phyloP scores from a whole-genome alignment of 1,140 invertebrate species.

The Cataglyphis hispanica region DNA sequence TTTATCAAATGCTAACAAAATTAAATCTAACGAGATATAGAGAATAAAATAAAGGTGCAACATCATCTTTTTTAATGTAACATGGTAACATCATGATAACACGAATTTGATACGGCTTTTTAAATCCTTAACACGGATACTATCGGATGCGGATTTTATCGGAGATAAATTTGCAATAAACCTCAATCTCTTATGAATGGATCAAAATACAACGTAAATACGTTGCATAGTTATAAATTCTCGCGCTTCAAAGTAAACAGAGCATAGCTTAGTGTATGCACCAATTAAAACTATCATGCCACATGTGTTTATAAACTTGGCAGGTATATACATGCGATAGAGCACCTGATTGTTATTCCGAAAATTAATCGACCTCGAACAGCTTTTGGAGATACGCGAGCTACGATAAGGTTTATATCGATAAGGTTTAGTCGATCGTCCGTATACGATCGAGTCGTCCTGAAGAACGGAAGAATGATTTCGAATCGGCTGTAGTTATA shows the following conservation, averaged over 20 bases:
- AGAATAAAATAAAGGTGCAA: background rate
- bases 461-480: conserved; percentile 79
- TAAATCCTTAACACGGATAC: background rate
- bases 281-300: conserved; percentile 41
- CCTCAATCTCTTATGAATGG: conserved; percentile 12
- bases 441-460: conserved; percentile 76
- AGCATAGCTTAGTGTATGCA: conserved; percentile 29
- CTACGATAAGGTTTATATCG: conserved; percentile 52
- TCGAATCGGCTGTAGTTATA: conserved; percentile 84
- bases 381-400: background rate
- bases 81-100: background rate
- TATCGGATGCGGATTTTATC: too few relatives aligned
- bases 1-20: background rate
- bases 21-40: background rate
- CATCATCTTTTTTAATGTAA: background rate
- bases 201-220: conserved; percentile 24
- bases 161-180: conserved; percentile 19
- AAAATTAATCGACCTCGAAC: background rate
- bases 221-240: background rate
- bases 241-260: conserved; percentile 37
- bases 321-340: conserved; percentile 23
- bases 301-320: background rate
- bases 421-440: conserved; percentile 70
- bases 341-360: background rate
- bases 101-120: conserved; percentile 19